phyloP scores from a whole-genome alignment of 2,797 vertebrate species.

The Anguilla anguilla region DNA sequence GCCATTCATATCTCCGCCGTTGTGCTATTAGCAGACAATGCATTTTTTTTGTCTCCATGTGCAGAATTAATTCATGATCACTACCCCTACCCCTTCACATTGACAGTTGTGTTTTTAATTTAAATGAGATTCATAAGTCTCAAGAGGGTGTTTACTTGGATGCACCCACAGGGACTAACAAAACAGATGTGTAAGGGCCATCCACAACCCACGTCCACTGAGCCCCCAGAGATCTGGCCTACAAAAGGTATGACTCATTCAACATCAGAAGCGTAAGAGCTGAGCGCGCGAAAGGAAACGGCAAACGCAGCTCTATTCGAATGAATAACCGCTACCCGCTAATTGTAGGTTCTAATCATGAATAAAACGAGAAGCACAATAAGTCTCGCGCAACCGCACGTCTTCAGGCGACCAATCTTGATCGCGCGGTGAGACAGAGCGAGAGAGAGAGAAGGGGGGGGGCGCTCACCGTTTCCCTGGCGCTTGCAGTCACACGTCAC shows the following conservation, averaged over 20 bases:
- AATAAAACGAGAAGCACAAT: neutral
- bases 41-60: neutral
- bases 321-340: neutral
- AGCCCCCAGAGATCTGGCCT: neutral
- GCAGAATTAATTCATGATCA: neutral
- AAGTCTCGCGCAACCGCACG: neutral
- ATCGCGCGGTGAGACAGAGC: neutral
- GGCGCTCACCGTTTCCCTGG: neutral
- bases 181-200: neutral
- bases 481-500: neutral
- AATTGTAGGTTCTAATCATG: neutral
- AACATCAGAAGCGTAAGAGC: neutral
- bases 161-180: neutral
- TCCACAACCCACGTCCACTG: neutral
- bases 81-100: neutral
- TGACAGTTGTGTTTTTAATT: neutral
- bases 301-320: neutral
- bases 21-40: neutral
- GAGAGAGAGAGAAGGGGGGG: neutral
- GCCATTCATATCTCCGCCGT: neutral
- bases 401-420: neutral
- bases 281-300: neutral
- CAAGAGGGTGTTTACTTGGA: neutral
- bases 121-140: neutral
- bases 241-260: neutral